Percentiles rank a stretch among this genome's conserved stretches.
Conservation (phyloP, 2,888 invertebrate species). For the Ganaspis brasiliensis region DNA sequence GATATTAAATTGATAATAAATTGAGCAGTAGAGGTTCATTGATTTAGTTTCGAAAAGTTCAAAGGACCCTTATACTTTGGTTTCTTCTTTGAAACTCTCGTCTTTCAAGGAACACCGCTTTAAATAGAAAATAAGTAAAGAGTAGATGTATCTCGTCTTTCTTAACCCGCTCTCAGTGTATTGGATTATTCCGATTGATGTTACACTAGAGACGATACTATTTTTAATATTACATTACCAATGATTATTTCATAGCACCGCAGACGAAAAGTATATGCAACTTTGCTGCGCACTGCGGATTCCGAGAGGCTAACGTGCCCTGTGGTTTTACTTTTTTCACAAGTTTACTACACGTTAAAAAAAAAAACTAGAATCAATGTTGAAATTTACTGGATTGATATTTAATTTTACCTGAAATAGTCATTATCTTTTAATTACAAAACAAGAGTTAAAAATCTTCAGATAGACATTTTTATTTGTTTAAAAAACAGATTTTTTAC, state of each 20-base stretch:
- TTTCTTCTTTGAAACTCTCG: slow-evolving; percentile 4
- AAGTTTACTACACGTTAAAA: slow-evolving; percentile 8
- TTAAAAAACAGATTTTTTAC: no score
- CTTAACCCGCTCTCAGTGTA: slow-evolving; percentile 47
- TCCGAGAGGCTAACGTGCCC: not conserved
- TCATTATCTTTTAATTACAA: no score
- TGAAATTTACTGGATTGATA: not conserved
- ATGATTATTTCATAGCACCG: slow-evolving; percentile 74
- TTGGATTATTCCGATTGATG: slow-evolving; percentile 77
- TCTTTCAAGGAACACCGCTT: not conserved
- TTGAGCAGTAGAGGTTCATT: slow-evolving; percentile 6
- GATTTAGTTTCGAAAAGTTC: not conserved
- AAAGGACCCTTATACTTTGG: not conserved
- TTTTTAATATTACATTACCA: slow-evolving; percentile 73
- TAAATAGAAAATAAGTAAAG: slow-evolving; percentile 42
- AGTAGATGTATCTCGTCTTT: slow-evolving; percentile 39
- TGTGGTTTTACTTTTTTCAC: slow-evolving; percentile 26
- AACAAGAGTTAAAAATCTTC: no score
- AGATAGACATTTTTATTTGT: no score
- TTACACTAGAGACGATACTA: slow-evolving; percentile 70
- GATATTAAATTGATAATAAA: slow-evolving; percentile 26
- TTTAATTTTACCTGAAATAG: slow-evolving; percentile 9
- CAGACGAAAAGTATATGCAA: slow-evolving; percentile 62
- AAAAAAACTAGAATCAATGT: slow-evolving; percentile 16
- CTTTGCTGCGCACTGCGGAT: slow-evolving; percentile 64